Conservation (phyloP, 2,113 vertebrate species). For the Mesembrinibis cayennensis region DNA sequence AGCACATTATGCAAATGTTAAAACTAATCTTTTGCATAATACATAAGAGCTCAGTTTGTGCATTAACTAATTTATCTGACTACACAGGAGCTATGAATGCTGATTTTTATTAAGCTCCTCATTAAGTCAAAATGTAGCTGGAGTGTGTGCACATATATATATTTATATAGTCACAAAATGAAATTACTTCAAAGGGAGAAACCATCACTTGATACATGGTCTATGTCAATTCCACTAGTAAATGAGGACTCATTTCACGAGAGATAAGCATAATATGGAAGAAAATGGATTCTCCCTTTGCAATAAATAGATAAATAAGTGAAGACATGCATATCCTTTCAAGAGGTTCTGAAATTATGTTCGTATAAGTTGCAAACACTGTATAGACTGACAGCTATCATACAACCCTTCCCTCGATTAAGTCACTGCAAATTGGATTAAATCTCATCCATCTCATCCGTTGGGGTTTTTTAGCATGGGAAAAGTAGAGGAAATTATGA, state of each 20-base stretch:
- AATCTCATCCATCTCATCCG: neutral
- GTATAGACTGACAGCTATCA: neutral
- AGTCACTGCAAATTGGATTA: neutral
- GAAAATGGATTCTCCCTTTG: neutral
- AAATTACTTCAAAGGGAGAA: conserved; percentile 48
- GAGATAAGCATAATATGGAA: neutral
- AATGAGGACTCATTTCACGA: neutral
- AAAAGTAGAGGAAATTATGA: neutral
- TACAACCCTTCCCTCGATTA: neutral
- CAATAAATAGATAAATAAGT: neutral
- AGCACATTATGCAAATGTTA: conserved; percentile 78
- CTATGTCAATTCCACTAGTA: conserved; percentile 9
- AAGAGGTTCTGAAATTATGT: neutral
- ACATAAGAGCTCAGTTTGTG: conserved; percentile 75
- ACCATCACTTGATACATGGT: neutral
- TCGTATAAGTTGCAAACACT: conserved; percentile 1
- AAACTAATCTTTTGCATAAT: conserved; percentile 80
- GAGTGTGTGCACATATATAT: conserved; percentile 31
- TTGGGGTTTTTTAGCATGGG: neutral
- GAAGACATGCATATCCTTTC: neutral
- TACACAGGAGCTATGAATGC: conserved; percentile 70
- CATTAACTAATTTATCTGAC: conserved; percentile 79
- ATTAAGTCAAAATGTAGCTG: conserved; percentile 73
- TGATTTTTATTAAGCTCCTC: conserved; percentile 79
- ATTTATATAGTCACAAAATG: conserved; percentile 34